Base-by-base conservation (phyloP, 2,888 invertebrate genomes). In the Lamellibrachia satsuma region DNA sequence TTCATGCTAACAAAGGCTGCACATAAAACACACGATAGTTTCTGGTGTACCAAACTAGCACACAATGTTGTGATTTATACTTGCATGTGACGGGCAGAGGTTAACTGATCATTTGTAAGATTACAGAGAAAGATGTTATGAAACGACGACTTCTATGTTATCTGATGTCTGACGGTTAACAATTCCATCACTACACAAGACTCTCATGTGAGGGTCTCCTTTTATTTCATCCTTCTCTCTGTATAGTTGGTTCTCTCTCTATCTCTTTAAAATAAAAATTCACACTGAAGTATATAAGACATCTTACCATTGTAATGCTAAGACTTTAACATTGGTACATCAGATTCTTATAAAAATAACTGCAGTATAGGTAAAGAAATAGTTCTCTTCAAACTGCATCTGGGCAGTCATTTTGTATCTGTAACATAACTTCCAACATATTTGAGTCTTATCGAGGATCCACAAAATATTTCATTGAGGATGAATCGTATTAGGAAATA, bases 21-120 rank as follows among this genome's bases (percentile, higher is more conserved):
- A 22, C 6, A 22, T 15, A 22, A 22, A n/a, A 75, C 75, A 22
- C 75, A 75, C n/a, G 22, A n/a, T n/a, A n/a, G 75, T n/a, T 22
- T 75, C 75, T 3, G 22, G 15, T 4, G 15, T 39, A 39, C 6
- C 75, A 75, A 75, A 6, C 22, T n/a, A 75, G 22, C 75, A 22
- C n/a, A 75, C 75, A 75, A 75, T 22, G 75, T 75, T 75, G 75
- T 75, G 75, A 75, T 75, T 75, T 75, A 75, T 22, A 75, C 75
- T 75, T 75, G 75, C 39, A 39, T 39, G 39, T 15, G n/a, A 75
- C 15, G 75, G 75, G 75, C 75, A 75, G n/a, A 75, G 75, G 75
- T 75, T 75, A 75, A 22, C 75, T 75, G 75, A 75, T 75, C 75
- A 75, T 75, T 75, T 75, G 75, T 75, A 75, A 75, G 75, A 75